Base-by-base conservation (phyloP, 2,797 vertebrate genomes). In the Syndactyla subalaris region DNA sequence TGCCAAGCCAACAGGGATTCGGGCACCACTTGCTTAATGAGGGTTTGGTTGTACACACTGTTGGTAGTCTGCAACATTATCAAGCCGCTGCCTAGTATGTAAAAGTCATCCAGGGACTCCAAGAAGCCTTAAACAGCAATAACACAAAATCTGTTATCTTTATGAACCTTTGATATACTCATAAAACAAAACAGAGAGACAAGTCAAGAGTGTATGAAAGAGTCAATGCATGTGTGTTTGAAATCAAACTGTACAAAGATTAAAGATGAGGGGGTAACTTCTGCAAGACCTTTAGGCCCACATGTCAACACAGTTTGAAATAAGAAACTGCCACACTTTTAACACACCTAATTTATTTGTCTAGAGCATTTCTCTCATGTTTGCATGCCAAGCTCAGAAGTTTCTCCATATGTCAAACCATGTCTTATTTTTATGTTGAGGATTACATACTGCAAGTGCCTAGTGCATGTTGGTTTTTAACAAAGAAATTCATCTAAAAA, bases 51-150 rank as follows among this genome's bases (percentile, higher is more conserved):
- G 94, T 98, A 99, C 46, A 99, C 97, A 1, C 70, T 97, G 97
- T 99, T 99, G 85, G 99, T 99, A 63, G 99, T 99, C 98, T 99
- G 99, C 23, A 99, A 97, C 98, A 99, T 97, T 92, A 99, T 97
- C 93, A 99, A 96, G 36, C 98, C 98, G 0, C 97, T 99, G 97
- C 98, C 97, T 36, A 98, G 97, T 91, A 98, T 97, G 85, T 98
- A 98, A 91, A 99, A 99, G 96, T 99, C 99, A 93, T 99, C 99
- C 97, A 99, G 96, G 81, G 99, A 99, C 95, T 97, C 98, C 91
- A 99, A 97, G 96, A 99, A 98, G 48, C 99, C 99, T 99, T 85
- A 32, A 97, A 93, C 19, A 91, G 85, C 67, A 95, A 82, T 26
- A 92, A 93, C 5, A 86, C 22, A 89, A 68, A 38, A 58, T 27